A percentile compares a stretch with the other conserved stretches of the same genome.
phyloP scores from a whole-genome alignment of 2,797 vertebrate genomes.

The Leptodactylus fallax region DNA sequence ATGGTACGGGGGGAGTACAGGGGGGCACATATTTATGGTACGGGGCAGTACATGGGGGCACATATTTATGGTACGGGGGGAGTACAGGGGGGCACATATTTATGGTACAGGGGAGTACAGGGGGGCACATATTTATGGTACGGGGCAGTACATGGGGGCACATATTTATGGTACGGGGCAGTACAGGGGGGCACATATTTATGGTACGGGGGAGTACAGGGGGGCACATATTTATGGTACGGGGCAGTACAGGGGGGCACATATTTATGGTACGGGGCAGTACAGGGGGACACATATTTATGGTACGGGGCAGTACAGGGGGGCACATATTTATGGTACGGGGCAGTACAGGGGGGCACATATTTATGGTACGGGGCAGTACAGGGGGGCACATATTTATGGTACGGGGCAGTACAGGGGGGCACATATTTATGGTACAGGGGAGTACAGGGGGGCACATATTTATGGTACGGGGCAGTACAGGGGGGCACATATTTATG shows the following conservation, averaged over 20 bases:
- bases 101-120: background rate
- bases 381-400: background rate
- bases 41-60: background rate
- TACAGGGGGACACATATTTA: background rate
- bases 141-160: too few species aligned
- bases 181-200: background rate
- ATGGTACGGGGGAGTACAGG: too few species aligned
- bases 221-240: background rate
- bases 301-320: background rate
- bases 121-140: background rate
- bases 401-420: too few species aligned
- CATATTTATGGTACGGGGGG: too few species aligned
- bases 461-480: background rate
- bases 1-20: too few species aligned
- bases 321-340: background rate
- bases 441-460: background rate
- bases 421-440: background rate
- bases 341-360: too few species aligned
- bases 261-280: too few species aligned
- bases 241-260: background rate
- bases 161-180: background rate
- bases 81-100: too few species aligned
- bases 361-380: background rate
- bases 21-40: background rate
- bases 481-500: background rate